Percentiles rank a stretch among this genome's conserved stretches.
Evolutionary conservation across 2,888 invertebrate genomes (phyloP).

Genomic region (Sarcophaga rosellei): DNA sequence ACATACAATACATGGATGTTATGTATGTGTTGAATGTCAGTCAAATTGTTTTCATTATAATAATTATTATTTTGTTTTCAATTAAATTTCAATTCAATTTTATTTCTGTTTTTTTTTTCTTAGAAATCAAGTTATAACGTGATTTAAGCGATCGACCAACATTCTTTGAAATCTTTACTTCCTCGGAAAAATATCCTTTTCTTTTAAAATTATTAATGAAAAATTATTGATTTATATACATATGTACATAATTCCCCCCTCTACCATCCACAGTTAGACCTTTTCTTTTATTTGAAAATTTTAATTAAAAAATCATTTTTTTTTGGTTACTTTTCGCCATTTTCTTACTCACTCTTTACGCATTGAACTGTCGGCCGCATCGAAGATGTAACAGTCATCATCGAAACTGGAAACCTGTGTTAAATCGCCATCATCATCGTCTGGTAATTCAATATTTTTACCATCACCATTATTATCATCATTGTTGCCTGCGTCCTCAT

Average conservation of each 20-base stretch:
- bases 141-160: no score
- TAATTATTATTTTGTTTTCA: no score
- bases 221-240: neutral
- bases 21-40: no score
- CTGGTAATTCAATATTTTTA: neutral
- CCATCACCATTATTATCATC: constrained; percentile 38
- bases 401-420: constrained; percentile 74
- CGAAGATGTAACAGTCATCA: constrained; percentile 73
- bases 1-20: no score
- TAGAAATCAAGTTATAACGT: no score
- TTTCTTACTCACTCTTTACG: constrained; percentile 77
- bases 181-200: neutral
- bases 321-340: neutral
- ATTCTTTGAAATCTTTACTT: neutral
- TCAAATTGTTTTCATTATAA: no score
- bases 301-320: neutral
- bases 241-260: no score
- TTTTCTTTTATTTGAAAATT: neutral
- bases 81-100: no score
- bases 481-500: constrained; percentile 31
- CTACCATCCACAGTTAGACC: neutral
- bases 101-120: no score
- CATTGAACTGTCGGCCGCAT: constrained; percentile 68
- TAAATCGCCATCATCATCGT: constrained; percentile 61
- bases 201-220: neutral